Evolutionary conservation across 2,113 vertebrate species (phyloP).

Genomic region (Callipepla californica): DNA sequence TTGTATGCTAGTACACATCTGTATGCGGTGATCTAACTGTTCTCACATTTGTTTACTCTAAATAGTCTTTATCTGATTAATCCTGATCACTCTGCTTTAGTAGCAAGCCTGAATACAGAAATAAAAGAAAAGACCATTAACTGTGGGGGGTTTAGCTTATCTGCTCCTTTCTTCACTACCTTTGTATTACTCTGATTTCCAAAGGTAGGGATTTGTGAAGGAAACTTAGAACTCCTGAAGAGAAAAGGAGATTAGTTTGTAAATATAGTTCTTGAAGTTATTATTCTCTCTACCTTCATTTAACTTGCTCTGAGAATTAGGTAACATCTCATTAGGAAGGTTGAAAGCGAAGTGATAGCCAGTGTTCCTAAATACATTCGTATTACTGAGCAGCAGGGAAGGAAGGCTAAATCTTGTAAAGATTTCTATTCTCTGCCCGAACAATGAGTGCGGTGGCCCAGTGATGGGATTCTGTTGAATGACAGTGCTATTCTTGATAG

Average conservation of each 20-base stretch:
- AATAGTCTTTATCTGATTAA: conserved; percentile 12
- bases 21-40: background rate
- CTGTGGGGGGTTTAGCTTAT: background rate
- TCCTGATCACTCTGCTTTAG: conserved; percentile 13
- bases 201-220: conserved; percentile 39
- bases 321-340: conserved; percentile 47
- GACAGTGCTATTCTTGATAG: conserved; percentile 45
- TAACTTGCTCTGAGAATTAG: conserved; percentile 47
- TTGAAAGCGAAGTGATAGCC: conserved; percentile 43
- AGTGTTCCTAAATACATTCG: conserved; percentile 47
- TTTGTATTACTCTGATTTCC: conserved; percentile 35
- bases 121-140: conserved; percentile 1
- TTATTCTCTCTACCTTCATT: conserved; percentile 40
- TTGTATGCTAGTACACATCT: background rate
- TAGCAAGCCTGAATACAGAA: conserved; percentile 26
- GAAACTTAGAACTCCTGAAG: conserved; percentile 6
- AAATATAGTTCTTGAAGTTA: conserved; percentile 35
- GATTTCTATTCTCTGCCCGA: conserved; percentile 55
- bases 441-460: conserved; percentile 46
- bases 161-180: background rate
- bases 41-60: background rate
- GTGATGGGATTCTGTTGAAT: conserved; percentile 53
- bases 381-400: conserved; percentile 54
- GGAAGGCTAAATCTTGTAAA: conserved; percentile 35
- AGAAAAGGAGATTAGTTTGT: conserved; percentile 54